Evolutionary conservation across 2,113 vertebrate species (phyloP).

Genomic region (Orthochromis indermauri): DNA sequence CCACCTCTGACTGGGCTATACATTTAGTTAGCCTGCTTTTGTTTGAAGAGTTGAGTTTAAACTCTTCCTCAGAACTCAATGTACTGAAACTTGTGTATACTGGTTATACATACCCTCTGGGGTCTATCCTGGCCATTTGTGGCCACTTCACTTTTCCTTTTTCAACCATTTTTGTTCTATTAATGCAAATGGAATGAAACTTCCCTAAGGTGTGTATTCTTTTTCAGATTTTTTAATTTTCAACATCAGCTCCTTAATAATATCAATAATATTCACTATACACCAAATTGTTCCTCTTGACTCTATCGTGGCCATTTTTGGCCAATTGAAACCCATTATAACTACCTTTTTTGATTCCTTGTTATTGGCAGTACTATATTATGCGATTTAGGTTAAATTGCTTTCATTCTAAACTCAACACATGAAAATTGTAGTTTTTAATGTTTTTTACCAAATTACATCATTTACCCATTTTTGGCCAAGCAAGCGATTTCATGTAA

Average conservation of each 20-base stretch:
- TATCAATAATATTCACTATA: neutral
- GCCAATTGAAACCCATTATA: neutral
- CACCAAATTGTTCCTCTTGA: neutral
- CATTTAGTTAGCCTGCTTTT: neutral
- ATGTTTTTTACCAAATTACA: neutral
- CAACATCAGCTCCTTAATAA: neutral
- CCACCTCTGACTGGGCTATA: neutral
- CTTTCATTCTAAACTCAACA: neutral
- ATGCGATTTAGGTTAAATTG: neutral
- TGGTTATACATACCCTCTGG: neutral
- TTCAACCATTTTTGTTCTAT: neutral
- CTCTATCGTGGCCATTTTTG: neutral
- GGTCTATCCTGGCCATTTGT: neutral
- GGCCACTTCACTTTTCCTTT: neutral
- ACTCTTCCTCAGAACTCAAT: neutral
- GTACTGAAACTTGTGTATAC: neutral
- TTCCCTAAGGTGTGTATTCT: neutral
- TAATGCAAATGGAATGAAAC: neutral
- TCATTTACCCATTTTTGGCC: too few relatives aligned
- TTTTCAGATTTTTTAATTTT: neutral
- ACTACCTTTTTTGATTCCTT: neutral
- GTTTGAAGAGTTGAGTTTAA: neutral
- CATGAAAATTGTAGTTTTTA: neutral
- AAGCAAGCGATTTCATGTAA: fast-evolving
- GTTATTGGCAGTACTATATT: neutral